phyloP scores from a whole-genome alignment of 1,140 invertebrate genomes.

The Sitobion miscanthi region DNA sequence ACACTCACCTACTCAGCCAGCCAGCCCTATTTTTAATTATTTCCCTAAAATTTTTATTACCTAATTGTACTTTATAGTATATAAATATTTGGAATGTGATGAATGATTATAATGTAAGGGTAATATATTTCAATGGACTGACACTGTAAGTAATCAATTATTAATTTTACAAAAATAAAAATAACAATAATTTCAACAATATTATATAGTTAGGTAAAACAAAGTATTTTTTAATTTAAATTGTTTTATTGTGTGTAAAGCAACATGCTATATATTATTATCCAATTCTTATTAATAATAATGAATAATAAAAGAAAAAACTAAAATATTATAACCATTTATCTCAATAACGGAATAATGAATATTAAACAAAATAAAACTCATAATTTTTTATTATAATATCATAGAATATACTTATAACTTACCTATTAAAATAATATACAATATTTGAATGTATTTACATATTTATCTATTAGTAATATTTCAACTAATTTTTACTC shows the following conservation, averaged over 20 bases:
- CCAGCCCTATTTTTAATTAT: not conserved
- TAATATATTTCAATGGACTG: conserved; percentile 24
- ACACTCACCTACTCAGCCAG: not conserved
- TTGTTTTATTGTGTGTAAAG: too few species aligned
- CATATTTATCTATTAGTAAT: not conserved
- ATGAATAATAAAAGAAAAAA: too few species aligned
- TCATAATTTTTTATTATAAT: too few species aligned
- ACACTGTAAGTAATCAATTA: not conserved
- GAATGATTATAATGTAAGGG: not conserved
- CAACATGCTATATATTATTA: too few species aligned
- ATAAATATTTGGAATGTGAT: conserved; percentile 18
- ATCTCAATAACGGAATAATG: too few species aligned
- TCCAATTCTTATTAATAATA: too few species aligned
- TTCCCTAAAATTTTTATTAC: not conserved
- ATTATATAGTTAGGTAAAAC: not conserved
- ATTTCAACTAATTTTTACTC: not conserved
- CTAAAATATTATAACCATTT: too few species aligned
- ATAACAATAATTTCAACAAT: not conserved
- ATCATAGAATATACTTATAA: too few species aligned
- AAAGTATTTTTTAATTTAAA: too few species aligned
- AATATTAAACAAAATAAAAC: too few species aligned
- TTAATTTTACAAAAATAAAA: not conserved
- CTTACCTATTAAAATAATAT: too few species aligned
- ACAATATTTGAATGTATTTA: not conserved
- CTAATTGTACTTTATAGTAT: too few species aligned